A percentile compares a stretch with the other conserved stretches of the same genome.
Conservation (phyloP, 2,113 vertebrate genomes). For the Poeciliopsis turrubarensis region DNA sequence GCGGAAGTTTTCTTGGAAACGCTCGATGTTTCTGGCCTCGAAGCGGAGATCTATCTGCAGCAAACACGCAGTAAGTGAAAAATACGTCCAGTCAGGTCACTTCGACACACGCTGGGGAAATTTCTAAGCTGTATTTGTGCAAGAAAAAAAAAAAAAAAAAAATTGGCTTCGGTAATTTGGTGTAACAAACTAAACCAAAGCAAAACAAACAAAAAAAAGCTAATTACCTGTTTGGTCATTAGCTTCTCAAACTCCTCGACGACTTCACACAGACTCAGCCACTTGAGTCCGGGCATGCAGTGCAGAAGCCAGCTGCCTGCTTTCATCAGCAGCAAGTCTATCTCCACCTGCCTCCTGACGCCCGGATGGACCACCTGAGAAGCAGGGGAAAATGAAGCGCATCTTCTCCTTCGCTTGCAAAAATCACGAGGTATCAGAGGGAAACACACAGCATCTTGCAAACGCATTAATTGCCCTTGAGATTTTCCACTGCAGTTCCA, state of each 20-base stretch:
- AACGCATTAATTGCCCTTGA: neutral
- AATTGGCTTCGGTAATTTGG: neutral
- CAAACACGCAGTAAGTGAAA: too few relatives aligned
- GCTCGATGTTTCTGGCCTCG: constrained; percentile 91
- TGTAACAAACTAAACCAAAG: neutral
- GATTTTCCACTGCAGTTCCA: neutral
- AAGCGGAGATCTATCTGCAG: constrained; percentile 91
- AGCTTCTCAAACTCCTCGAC: constrained; percentile 96
- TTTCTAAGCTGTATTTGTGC: neutral
- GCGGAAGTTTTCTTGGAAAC: constrained; percentile 88
- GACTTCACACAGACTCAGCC: constrained; percentile 92
- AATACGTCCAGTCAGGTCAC: neutral
- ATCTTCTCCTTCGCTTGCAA: too few relatives aligned
- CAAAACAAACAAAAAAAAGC: neutral
- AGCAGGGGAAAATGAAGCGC: neutral
- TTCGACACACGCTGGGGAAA: neutral
- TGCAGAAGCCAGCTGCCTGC: constrained; percentile 83
- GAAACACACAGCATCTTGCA: neutral
- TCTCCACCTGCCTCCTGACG: constrained; percentile 86
- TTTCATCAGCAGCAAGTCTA: constrained; percentile 93
- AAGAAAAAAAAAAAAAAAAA: neutral
- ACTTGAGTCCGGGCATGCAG: constrained; percentile 91
- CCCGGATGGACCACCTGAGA: constrained; percentile 92
- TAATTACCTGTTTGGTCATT: constrained; percentile 91
- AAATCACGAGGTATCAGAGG: too few relatives aligned